phyloP scores from a whole-genome alignment of 2,888 invertebrate genomes.

The Dione juno region DNA sequence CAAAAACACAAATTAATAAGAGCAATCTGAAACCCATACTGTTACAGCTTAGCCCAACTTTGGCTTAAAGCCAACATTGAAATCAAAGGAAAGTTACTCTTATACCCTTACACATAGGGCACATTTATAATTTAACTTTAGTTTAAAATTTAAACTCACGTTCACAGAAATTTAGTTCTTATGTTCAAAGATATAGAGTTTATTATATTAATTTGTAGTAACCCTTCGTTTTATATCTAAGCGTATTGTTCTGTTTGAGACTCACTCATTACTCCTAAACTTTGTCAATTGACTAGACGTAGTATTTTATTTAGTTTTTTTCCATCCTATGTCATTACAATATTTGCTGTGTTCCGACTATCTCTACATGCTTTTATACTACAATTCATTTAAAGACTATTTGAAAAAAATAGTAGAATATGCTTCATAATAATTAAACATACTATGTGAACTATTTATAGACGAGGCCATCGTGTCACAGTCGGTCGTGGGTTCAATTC shows the following conservation, averaged over 20 bases:
- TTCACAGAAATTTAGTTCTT: conserved; percentile 39
- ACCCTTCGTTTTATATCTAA: conserved; percentile 22
- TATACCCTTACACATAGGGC: background rate
- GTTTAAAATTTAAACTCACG: conserved; percentile 35
- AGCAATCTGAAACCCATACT: conserved; percentile 36
- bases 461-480: no score
- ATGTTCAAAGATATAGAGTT: conserved; percentile 36
- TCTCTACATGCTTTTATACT: background rate
- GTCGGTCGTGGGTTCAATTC: no score
- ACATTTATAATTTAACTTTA: conserved; percentile 5
- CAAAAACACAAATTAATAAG: conserved; percentile 12
- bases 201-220: conserved; percentile 33
- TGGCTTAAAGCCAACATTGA: conserved; percentile 37
- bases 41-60: conserved; percentile 38
- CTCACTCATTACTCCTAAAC: conserved; percentile 34
- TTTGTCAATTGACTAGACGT: conserved; percentile 34
- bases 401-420: no score
- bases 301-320: conserved; percentile 25
- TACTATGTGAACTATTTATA: no score
- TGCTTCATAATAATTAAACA: no score
- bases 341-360: background rate
- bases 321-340: conserved; percentile 14
- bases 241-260: conserved; percentile 34
- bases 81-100: conserved; percentile 14
- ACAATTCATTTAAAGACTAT: no score